Evolutionary conservation across 2,113 vertebrate genomes (phyloP), one percentile per base, ranked within the genome.

Genomic region (Aegithalos caudatus): DNA sequence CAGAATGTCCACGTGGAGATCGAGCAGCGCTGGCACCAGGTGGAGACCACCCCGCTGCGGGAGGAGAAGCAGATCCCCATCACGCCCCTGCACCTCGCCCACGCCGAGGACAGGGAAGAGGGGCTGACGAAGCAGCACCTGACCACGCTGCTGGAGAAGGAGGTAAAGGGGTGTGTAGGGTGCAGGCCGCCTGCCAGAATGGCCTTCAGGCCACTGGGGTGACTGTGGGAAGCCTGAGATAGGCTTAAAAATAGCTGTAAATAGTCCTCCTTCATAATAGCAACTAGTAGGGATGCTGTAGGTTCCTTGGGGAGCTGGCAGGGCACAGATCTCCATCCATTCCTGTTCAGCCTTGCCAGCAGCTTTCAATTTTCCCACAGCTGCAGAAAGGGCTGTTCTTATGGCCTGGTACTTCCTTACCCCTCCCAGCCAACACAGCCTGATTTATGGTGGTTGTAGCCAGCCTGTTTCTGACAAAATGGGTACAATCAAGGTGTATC

Each of bases 41-140:
- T 99, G 92, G 99, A 99, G 97, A 99, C 98, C 35, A 99, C 99
- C 2, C 99, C 99, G 0, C 97, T 99, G 54, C 98, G 99, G 60
- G 99, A 99, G 88, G 99, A 99, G 96, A 99, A 99, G 93, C 99
- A 99, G 96, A 98, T 99, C 88, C 99, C 99, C 94, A 99, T 99
- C 50, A 86, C 97, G 2, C 98, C 98, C 20, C 91, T 98, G 88
- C 97, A 98, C 66, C 94, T 98, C 21, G 79, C 96, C n/a, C 85
- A 73, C 1, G 3, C 95, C 0, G 98, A 98, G 31, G 97, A 98
- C 3, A 84, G 83, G 66, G 92, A 94, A 2, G 98, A 99, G 44
- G 97, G 97, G 40, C 93, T 98, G 62, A 91, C 98, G 1, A 95
- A 98, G 7, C 98, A 99, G 15, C 99, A 99, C 83, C 97, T 99